Evolutionary conservation across 2,888 invertebrate genomes (phyloP).

Genomic region (Stenoptilia bipunctidactyla): DNA sequence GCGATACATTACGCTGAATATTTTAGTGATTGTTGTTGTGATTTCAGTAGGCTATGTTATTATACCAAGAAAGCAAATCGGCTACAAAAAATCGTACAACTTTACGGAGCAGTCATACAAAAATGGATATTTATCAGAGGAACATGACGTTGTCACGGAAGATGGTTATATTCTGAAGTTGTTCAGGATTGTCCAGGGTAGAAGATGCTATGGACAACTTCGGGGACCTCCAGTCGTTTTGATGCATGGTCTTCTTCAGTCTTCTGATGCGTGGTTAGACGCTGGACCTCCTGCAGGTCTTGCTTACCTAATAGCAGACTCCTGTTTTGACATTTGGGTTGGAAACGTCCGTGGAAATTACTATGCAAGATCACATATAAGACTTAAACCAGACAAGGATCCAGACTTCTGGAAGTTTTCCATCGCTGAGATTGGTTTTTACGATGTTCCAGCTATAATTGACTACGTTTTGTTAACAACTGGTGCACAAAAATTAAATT

Average conservation of each 20-base stretch:
- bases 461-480: conserved; percentile 38
- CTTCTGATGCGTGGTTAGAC: conserved; percentile 15
- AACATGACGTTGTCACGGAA: conserved; percentile 13
- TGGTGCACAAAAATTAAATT: conserved; percentile 29
- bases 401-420: conserved; percentile 72
- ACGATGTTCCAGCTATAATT: conserved; percentile 78
- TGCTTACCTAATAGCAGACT: conserved; percentile 14
- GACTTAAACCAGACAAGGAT: conserved; percentile 27
- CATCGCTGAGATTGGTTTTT: conserved; percentile 81
- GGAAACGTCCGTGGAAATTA: conserved; percentile 16
- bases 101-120: conserved; percentile 10
- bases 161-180: conserved; percentile 17
- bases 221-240: conserved; percentile 14
- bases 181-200: conserved; percentile 12
- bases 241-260: conserved; percentile 17
- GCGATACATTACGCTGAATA: background rate
- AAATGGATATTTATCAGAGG: conserved; percentile 12
- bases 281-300: conserved; percentile 13
- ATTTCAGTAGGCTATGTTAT: background rate
- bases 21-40: background rate
- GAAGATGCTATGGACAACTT: conserved; percentile 7
- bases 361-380: conserved; percentile 60
- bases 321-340: conserved; percentile 16
- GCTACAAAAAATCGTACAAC: conserved; percentile 2
- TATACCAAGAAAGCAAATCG: background rate